A percentile compares a stretch with the other conserved stretches of the same genome.
Evolutionary conservation across 2,797 vertebrate species (phyloP).

Genomic region (Sarcophilus harrisii): DNA sequence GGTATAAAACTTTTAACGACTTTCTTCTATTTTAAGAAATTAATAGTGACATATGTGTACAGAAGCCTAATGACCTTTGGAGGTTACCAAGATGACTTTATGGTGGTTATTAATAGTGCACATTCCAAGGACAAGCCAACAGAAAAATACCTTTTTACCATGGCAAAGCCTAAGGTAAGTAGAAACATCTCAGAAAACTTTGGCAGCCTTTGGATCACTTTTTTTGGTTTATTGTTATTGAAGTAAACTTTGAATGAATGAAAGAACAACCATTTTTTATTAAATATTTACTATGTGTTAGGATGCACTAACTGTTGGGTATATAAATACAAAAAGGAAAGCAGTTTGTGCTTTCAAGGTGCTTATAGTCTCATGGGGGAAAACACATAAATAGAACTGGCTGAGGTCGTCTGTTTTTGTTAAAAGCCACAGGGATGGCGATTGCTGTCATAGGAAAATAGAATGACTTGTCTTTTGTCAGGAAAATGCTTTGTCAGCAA

Average conservation of each 20-base stretch:
- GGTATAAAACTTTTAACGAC: conserved; percentile 55
- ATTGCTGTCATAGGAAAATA: background rate
- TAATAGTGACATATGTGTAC: conserved; percentile 90
- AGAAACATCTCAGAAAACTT: conserved; percentile 10
- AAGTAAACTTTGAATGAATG: background rate
- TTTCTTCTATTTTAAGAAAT: conserved; percentile 86
- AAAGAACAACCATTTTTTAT: conserved; percentile 3
- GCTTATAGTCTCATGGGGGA: background rate
- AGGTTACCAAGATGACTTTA: conserved; percentile 94
- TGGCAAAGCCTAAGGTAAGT: conserved; percentile 94
- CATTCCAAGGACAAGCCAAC: conserved; percentile 91
- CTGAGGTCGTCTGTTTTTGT: background rate
- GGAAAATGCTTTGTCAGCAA: background rate
- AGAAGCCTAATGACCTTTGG: conserved; percentile 95
- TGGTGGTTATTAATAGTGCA: conserved; percentile 91
- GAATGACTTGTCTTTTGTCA: background rate
- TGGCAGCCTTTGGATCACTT: background rate
- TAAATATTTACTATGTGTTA: conserved; percentile 3
- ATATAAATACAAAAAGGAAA: background rate
- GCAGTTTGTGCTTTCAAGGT: background rate
- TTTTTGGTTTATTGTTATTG: background rate
- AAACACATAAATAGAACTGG: background rate
- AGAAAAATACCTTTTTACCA: conserved; percentile 94
- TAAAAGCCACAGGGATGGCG: background rate
- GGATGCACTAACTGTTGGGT: background rate